A percentile compares a stretch with the other conserved stretches of the same genome.
Evolutionary conservation across 2,888 invertebrate genomes (phyloP).

Genomic region (Eristalis pertinax): DNA sequence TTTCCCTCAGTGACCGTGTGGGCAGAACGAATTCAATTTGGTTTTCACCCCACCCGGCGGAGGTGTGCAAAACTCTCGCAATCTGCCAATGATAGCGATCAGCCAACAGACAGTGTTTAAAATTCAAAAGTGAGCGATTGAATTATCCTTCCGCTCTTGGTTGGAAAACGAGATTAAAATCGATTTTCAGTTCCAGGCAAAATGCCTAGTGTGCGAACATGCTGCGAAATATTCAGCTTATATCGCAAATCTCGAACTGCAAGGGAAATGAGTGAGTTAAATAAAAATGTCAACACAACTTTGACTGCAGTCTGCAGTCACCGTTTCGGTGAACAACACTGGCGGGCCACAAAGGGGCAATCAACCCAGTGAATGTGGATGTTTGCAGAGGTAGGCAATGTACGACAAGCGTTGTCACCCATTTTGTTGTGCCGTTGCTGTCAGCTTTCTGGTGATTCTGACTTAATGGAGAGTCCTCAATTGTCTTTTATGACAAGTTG

Average conservation of each 20-base stretch:
- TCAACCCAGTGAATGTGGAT: background rate
- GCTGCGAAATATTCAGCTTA: background rate
- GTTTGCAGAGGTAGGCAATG: background rate
- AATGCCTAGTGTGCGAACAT: background rate
- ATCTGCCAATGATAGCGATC: constrained; percentile 4
- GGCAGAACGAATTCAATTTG: background rate
- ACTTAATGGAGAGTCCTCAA: background rate
- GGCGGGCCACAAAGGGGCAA: background rate
- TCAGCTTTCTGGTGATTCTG: background rate
- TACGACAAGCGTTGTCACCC: background rate
- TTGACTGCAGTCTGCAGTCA: background rate
- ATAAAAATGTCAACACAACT: background rate
- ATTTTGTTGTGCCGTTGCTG: background rate
- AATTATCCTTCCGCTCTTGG: constrained; percentile 8
- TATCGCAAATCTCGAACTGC: background rate
- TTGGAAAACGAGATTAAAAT: constrained; percentile 8
- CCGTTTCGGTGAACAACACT: background rate
- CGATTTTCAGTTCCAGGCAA: background rate
- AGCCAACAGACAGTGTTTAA: background rate
- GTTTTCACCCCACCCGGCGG: background rate
- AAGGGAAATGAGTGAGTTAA: background rate
- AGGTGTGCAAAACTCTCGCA: background rate
- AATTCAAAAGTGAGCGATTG: constrained; percentile 20
- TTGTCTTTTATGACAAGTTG: background rate
- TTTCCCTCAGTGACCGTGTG: background rate